These are phyloP conservation scores for Linurgus olivaceus DNA, from an alignment of 2,797 vertebrate species.

Conservation along the genomic window DNA sequence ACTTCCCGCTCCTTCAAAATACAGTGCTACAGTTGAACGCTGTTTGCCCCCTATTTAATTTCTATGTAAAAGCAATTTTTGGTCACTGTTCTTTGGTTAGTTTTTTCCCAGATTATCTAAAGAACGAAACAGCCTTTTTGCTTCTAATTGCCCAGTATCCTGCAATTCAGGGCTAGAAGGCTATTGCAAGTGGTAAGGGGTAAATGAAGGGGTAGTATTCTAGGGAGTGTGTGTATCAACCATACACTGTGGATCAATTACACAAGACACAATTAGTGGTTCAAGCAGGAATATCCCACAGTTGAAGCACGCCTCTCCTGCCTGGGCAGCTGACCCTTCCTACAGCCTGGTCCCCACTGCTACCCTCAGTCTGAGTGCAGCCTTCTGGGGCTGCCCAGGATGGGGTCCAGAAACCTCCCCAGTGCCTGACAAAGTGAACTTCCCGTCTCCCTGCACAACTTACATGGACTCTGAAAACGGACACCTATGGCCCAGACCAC, in stretches of 20 bases:
- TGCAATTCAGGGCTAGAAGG: not conserved
- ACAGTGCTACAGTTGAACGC: not conserved
- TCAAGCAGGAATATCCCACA: not conserved
- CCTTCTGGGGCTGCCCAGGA: fast-evolving
- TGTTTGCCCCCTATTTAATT: not conserved
- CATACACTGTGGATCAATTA: not conserved
- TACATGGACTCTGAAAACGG: fast-evolving
- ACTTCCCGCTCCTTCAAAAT: not conserved
- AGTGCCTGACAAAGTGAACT: fast-evolving
- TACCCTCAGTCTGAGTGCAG: fast-evolving
- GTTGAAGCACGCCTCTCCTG: not conserved
- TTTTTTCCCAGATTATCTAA: not conserved
- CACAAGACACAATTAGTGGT: not conserved
- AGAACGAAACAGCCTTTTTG: not conserved
- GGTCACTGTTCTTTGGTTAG: not conserved
- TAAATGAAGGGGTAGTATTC: not conserved
- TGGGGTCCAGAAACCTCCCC: not conserved
- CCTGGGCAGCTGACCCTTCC: not conserved
- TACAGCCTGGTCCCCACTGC: not conserved
- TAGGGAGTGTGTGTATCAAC: not conserved
- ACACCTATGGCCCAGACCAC: not conserved
- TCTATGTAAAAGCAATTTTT: not conserved
- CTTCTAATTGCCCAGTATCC: not conserved
- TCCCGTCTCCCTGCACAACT: not conserved
- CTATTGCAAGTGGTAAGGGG: not conserved